These are phyloP conservation scores for Saccostrea echinata DNA, from an alignment of 1,140 invertebrate genomes.

Conservation along the genomic window DNA sequence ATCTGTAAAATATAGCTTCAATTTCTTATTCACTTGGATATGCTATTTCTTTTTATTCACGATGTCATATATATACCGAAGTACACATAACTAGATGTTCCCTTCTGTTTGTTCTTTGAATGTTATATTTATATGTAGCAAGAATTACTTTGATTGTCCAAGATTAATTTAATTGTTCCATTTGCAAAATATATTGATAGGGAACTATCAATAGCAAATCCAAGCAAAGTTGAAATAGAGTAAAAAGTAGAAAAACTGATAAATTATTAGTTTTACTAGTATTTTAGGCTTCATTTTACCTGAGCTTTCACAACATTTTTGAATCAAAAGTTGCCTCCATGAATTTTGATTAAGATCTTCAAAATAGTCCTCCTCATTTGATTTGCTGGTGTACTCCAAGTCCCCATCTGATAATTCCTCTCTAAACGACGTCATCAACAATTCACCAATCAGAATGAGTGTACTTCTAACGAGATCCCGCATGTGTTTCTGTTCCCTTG, in stretches of 20 bases:
- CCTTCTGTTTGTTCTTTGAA: too few relatives aligned
- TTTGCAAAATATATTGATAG: too few relatives aligned
- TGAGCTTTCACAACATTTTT: constrained; percentile 19
- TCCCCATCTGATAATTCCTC: neutral
- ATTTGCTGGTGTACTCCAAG: neutral
- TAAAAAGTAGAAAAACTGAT: too few relatives aligned
- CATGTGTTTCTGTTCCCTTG: neutral
- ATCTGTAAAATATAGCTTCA: neutral
- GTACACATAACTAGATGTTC: too few relatives aligned
- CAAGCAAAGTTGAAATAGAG: too few relatives aligned
- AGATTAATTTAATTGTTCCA: too few relatives aligned
- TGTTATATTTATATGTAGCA: too few relatives aligned
- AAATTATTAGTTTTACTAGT: neutral
- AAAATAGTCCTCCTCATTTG: neutral
- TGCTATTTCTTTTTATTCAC: too few relatives aligned
- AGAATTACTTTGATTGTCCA: too few relatives aligned
- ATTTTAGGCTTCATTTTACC: neutral
- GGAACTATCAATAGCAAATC: too few relatives aligned
- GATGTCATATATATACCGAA: too few relatives aligned
- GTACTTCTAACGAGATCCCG: neutral
- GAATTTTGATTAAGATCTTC: neutral
- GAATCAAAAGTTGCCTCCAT: neutral
- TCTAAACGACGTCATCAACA: neutral
- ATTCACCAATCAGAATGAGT: neutral
- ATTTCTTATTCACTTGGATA: too few relatives aligned